These are phyloP conservation scores for Pandemis heparana DNA, from an alignment of 2,888 invertebrate genomes.

Conservation along the genomic window DNA sequence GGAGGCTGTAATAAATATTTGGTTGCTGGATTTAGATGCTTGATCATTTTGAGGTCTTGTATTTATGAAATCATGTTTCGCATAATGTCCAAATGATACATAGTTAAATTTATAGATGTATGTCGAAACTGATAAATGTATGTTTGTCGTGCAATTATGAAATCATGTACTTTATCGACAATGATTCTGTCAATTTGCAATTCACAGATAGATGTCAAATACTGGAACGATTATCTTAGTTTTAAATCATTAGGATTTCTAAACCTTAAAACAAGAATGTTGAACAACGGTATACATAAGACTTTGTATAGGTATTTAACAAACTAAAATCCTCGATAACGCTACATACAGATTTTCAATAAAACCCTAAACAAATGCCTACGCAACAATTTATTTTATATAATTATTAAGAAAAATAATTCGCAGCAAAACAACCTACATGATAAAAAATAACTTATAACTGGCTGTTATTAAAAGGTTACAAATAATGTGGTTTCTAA, in stretches of 20 bases:
- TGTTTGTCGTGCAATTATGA: background rate
- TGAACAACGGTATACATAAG: too few relatives aligned
- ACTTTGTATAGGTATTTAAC: background rate
- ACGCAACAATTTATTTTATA: background rate
- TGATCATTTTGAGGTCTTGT: background rate
- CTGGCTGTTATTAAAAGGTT: slow-evolving; percentile 27
- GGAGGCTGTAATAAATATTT: slow-evolving; percentile 15
- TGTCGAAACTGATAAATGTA: background rate
- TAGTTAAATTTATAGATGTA: background rate
- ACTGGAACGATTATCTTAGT: background rate
- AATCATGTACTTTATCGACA: background rate
- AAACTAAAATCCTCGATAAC: background rate
- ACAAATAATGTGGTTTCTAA: slow-evolving; percentile 24
- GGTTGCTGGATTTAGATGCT: background rate
- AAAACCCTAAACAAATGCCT: background rate
- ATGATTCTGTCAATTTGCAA: background rate
- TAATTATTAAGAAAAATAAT: background rate
- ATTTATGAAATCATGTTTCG: background rate
- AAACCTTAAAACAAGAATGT: background rate
- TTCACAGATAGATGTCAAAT: background rate
- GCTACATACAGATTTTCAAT: too few relatives aligned
- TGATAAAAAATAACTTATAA: background rate
- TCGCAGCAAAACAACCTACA: slow-evolving; percentile 5
- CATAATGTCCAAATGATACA: background rate
- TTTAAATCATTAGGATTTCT: background rate